Percentiles rank a stretch among this genome's conserved stretches.
Evolutionary conservation across 1,140 invertebrate species (phyloP).

Genomic region (Leptestheria dahalacensis): DNA sequence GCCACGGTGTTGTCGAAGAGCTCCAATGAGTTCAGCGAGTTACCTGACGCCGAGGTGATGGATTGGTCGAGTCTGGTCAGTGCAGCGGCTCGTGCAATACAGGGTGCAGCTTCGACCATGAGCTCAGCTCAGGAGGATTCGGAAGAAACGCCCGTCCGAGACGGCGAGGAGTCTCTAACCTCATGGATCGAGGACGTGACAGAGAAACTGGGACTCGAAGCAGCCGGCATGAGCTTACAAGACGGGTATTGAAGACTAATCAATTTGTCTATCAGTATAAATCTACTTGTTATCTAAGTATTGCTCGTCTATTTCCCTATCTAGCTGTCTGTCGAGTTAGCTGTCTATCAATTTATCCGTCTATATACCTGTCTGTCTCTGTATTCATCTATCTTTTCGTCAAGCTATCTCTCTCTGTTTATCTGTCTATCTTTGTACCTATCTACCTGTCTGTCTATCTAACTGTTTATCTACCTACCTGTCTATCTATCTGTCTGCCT

Average conservation of each 20-base stretch:
- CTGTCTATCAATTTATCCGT: no score
- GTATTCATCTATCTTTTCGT: no score
- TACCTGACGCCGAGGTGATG: conserved; percentile 41
- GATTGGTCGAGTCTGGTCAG: conserved; percentile 64
- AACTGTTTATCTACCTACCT: no score
- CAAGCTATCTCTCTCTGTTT: no score
- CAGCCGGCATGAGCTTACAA: conserved; percentile 1
- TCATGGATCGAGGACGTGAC: conserved; percentile 28
- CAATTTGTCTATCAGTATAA: conserved; percentile 24
- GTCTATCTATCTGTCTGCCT: no score
- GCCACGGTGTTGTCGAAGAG: conserved; percentile 50
- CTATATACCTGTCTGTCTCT: no score
- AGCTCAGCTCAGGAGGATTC: conserved; percentile 1
- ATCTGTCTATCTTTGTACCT: no score
- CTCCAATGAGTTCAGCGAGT: conserved; percentile 10
- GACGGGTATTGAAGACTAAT: neutral
- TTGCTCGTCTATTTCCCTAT: no score
- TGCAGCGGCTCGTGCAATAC: conserved; percentile 54
- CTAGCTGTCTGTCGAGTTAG: no score
- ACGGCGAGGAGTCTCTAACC: conserved; percentile 18
- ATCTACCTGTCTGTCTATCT: no score
- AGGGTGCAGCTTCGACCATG: conserved; percentile 29
- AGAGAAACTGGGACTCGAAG: conserved; percentile 25
- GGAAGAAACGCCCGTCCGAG: conserved; percentile 11
- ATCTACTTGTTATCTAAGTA: no score